phyloP scores from a whole-genome alignment of 1,140 invertebrate species.

The Paralvinella palmiformis region DNA sequence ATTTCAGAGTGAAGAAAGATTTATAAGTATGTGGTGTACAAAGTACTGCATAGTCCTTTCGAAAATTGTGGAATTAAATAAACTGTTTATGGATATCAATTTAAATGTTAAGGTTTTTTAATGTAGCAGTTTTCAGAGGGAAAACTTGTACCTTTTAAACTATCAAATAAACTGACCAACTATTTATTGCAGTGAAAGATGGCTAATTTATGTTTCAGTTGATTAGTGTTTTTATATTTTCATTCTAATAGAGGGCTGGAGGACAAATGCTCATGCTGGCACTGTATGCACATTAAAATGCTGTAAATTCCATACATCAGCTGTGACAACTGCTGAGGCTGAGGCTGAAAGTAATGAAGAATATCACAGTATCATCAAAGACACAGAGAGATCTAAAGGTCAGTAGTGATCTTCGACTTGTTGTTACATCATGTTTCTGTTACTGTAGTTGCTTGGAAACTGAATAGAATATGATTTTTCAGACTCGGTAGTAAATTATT shows the following conservation, averaged over 20 bases:
- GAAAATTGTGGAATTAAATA: too few species aligned
- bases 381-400: constrained; percentile 39
- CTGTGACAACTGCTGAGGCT: not conserved
- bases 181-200: not conserved
- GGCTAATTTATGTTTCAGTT: not conserved
- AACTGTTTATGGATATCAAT: too few species aligned
- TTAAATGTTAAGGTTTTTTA: too few species aligned
- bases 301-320: not conserved
- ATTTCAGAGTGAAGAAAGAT: too few species aligned
- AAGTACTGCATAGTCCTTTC: too few species aligned
- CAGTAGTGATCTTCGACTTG: not conserved
- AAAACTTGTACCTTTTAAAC: not conserved
- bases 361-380: constrained; percentile 43
- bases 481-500: not conserved
- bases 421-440: too few species aligned
- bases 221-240: not conserved
- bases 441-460: too few species aligned
- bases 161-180: not conserved
- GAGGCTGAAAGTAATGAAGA: constrained; percentile 19
- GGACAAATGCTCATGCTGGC: too few species aligned
- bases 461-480: not conserved
- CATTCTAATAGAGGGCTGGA: too few species aligned
- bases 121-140: not conserved
- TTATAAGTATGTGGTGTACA: too few species aligned
- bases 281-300: too few species aligned